These are phyloP conservation scores for Lamellibrachia satsuma DNA, from an alignment of 2,888 invertebrate genomes.

Conservation along the genomic window DNA sequence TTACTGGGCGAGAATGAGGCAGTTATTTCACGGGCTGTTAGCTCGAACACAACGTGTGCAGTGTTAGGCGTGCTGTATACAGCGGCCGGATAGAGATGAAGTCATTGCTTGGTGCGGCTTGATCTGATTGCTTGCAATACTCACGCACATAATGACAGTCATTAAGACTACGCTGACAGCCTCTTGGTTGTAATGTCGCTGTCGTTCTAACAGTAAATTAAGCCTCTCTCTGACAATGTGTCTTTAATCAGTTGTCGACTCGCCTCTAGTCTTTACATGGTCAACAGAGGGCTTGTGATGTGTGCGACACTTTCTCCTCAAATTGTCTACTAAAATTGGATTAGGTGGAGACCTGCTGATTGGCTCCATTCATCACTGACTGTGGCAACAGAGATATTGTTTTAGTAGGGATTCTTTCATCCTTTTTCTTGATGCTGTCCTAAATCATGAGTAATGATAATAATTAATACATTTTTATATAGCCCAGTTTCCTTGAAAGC, in stretches of 20 bases:
- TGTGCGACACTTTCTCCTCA: not conserved
- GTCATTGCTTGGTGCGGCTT: not conserved
- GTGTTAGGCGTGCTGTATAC: not conserved
- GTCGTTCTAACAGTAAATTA: not conserved
- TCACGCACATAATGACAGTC: not conserved
- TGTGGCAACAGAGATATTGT: not conserved
- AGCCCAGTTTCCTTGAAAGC: no score
- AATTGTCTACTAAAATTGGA: not conserved
- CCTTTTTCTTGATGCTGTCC: not conserved
- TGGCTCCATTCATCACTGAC: not conserved
- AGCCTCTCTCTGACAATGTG: not conserved
- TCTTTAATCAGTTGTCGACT: not conserved
- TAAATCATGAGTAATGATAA: not conserved
- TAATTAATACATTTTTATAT: no score
- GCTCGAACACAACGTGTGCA: not conserved
- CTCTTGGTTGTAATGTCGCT: not conserved
- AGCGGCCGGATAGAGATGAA: not conserved
- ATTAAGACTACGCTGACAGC: conserved; percentile 1
- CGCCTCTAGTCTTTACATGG: not conserved
- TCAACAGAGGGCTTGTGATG: not conserved
- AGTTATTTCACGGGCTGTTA: conserved; percentile 9
- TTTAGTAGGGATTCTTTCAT: not conserved
- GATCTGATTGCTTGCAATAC: not conserved
- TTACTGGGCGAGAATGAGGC: not conserved
- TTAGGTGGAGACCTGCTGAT: not conserved